Base-by-base conservation (phyloP, 2,113 vertebrate genomes). In the Leuciscus idus region DNA sequence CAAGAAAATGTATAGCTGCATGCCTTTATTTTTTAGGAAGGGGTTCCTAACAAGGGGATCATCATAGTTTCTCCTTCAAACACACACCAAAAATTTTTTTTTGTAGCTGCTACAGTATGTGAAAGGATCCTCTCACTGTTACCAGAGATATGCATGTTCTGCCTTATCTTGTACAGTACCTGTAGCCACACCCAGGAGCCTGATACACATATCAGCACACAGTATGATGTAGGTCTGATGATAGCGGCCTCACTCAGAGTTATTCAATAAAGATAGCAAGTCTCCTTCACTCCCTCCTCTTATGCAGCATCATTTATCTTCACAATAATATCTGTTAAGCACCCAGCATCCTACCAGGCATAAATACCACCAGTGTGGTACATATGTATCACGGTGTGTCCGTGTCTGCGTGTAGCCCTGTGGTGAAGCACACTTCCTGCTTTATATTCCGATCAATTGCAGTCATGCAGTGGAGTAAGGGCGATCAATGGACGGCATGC, bases 261-360 rank as follows among this genome's bases (percentile, higher is more conserved):
- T 28, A 73, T 81, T 68, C 64, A 75, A 85, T 78, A 88, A 59
- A 70, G 62, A 86, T 36, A 72, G 33, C 64, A 17, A 39, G 43
- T 59, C 39, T 55, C 26, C 11, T 33, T 48, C 39, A 64, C 36
- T n/a, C 26, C 19, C 10, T 30, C 59, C 68, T 82, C 70, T 75
- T 36, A 81, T 76, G 79, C 70, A 70, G 72, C 70, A 74, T 70
- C 19, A 82, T 87, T 77, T 85, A 82, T 86, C 52, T 39, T 52
- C 12, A 83, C 46, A 70, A 89, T 83, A 76, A 87, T 59, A 85
- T 83, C 13, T n/a, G 79, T 75, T 81, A 81, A 87, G 84, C 83
- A 72, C 19, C 66, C 30, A 59, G 15, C 33, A 57, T 72, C 61
- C 83, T 77, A 84, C 36, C 74, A 73, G 81, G 17, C 26, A 59